These are phyloP conservation scores for Abrostola triplasia DNA, from an alignment of 2,888 invertebrate species.

Conservation along the genomic window DNA sequence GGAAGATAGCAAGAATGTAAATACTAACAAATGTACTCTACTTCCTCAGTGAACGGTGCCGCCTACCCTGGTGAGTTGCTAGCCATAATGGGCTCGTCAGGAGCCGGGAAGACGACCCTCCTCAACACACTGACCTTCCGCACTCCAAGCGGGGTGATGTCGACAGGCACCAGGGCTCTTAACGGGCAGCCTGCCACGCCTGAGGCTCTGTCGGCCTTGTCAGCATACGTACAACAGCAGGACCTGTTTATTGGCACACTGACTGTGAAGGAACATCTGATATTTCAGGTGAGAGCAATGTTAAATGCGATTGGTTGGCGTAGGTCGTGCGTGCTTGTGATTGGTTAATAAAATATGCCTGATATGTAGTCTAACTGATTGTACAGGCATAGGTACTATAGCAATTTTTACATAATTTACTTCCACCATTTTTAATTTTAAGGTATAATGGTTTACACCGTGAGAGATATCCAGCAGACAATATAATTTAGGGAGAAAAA, in stretches of 20 bases:
- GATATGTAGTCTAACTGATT: no score
- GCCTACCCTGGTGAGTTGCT: conserved; percentile 95
- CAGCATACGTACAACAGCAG: conserved; percentile 98
- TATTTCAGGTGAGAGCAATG: conserved; percentile 91
- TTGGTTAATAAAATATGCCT: no score
- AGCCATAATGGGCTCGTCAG: conserved; percentile 96
- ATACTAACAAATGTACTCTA: background rate
- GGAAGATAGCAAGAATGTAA: background rate
- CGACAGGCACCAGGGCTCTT: conserved; percentile 89
- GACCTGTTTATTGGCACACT: conserved; percentile 97
- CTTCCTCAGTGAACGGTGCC: conserved; percentile 91
- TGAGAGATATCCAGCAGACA: no score
- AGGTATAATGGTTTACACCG: no score
- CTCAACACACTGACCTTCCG: conserved; percentile 96
- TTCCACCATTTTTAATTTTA: no score
- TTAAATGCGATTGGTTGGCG: no score
- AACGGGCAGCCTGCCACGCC: conserved; percentile 94
- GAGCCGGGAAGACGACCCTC: conserved; percentile 98
- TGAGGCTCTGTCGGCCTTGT: conserved; percentile 92
- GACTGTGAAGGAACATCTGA: conserved; percentile 96
- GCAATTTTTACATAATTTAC: no score
- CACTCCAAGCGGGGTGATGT: conserved; percentile 91
- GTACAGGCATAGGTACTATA: no score
- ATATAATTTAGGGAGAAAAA: no score
- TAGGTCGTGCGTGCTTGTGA: no score